Conservation (phyloP, 2,888 invertebrate genomes). For the Caenorhabditis sp. region DNA sequence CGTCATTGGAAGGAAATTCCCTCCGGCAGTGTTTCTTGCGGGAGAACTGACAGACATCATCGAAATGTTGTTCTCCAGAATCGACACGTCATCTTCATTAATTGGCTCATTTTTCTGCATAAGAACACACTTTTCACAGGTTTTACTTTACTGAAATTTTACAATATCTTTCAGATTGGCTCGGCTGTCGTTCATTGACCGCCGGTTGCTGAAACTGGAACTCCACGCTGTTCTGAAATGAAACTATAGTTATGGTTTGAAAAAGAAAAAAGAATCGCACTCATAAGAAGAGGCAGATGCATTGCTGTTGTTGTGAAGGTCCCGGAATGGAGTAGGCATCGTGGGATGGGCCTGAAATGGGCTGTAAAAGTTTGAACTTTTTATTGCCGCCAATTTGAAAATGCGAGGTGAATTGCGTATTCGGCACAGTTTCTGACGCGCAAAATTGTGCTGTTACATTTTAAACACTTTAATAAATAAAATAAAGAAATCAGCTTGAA, state of each 20-base stretch:
- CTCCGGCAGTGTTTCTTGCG: neutral
- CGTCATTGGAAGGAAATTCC: conserved; percentile 8
- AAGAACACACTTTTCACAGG: neutral
- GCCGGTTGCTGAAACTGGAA: conserved; percentile 24
- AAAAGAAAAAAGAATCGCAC: conserved; percentile 3
- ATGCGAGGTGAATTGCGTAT: conserved; percentile 16
- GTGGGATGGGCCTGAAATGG: neutral
- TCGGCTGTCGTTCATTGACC: conserved; percentile 8
- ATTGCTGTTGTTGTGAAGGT: conserved; percentile 39
- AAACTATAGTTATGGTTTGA: neutral
- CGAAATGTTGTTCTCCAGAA: conserved; percentile 49
- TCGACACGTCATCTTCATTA: conserved; percentile 32
- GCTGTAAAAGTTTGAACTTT: conserved; percentile 18
- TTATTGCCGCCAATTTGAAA: conserved; percentile 7
- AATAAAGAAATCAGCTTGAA: too few species aligned
- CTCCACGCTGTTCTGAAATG: conserved; percentile 45
- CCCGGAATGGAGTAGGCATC: conserved; percentile 32
- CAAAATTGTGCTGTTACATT: too few species aligned
- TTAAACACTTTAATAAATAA: neutral
- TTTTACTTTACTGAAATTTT: neutral
- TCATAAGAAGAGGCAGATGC: conserved; percentile 42
- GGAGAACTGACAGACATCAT: conserved; percentile 53
- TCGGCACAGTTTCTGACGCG: neutral
- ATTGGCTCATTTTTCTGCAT: conserved; percentile 27
- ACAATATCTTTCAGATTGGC: conserved; percentile 8